Conservation (phyloP, 2,113 vertebrate genomes). For the Tragulus kanchil region DNA sequence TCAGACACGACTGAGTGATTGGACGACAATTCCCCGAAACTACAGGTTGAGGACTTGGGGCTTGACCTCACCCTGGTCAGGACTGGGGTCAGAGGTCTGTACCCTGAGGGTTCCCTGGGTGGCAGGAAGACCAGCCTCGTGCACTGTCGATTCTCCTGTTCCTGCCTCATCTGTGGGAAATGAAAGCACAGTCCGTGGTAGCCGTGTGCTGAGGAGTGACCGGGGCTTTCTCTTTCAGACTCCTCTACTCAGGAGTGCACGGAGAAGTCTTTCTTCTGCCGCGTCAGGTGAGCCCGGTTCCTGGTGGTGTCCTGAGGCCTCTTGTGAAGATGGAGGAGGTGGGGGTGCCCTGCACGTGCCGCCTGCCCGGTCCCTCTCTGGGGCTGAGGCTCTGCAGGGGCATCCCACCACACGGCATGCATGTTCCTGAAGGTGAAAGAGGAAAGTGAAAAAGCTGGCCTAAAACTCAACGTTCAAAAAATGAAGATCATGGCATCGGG, state of each 20-base stretch:
- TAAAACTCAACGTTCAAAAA: not conserved
- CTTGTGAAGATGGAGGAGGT: rapidly evolving
- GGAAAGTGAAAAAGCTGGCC: not conserved
- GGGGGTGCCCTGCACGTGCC: rapidly evolving
- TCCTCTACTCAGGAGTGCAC: slow-evolving; percentile 93
- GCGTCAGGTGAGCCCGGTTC: slow-evolving; percentile 91
- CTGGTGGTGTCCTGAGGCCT: rapidly evolving
- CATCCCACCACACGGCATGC: rapidly evolving
- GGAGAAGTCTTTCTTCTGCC: slow-evolving; percentile 98
- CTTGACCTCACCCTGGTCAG: rapidly evolving
- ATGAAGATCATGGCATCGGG: not conserved
- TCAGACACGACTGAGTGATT: not conserved
- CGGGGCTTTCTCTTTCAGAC: slow-evolving; percentile 86
- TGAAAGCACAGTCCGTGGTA: rapidly evolving
- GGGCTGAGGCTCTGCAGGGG: rapidly evolving
- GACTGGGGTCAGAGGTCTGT: rapidly evolving
- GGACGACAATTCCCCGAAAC: not conserved
- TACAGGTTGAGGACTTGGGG: rapidly evolving
- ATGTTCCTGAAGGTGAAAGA: not conserved
- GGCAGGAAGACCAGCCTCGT: rapidly evolving
- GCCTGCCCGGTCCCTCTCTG: not conserved
- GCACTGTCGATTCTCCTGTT: rapidly evolving
- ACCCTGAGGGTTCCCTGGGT: rapidly evolving
- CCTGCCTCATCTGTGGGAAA: rapidly evolving
- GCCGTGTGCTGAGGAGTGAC: rapidly evolving